Percentiles rank a stretch among this genome's conserved stretches.
phyloP scores from a whole-genome alignment of 1,140 invertebrate genomes.

The Psilanteris sp. region DNA sequence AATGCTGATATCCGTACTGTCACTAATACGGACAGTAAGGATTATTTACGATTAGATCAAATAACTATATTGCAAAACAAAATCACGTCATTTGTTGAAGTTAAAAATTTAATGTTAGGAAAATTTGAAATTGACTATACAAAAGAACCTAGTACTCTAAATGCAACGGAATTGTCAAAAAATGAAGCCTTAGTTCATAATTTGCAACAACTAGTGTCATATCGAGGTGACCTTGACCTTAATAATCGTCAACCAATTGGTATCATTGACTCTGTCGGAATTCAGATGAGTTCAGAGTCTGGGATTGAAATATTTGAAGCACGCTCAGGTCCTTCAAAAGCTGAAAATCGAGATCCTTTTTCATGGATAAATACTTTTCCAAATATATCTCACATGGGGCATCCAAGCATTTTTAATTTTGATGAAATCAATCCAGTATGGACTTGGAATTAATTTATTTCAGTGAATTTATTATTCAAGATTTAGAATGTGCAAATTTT shows the following conservation, averaged over 20 bases:
- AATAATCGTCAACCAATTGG: conserved; percentile 66
- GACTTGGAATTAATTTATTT: conserved; percentile 77
- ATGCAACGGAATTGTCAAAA: no score
- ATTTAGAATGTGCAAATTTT: conserved; percentile 4
- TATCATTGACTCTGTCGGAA: conserved; percentile 72
- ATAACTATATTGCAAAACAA: conserved; percentile 77
- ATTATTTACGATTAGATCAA: conserved; percentile 18
- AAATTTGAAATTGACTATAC: conserved; percentile 34
- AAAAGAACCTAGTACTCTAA: no score
- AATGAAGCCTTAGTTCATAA: conserved; percentile 2
- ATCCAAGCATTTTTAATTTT: conserved; percentile 89
- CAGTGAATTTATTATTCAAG: conserved; percentile 13
- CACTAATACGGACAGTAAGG: conserved; percentile 15
- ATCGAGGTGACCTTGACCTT: conserved; percentile 69
- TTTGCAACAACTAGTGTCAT: conserved; percentile 55
- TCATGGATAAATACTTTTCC: conserved; percentile 86
- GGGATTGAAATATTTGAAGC: conserved; percentile 69
- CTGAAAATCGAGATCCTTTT: conserved; percentile 80
- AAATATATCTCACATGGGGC: conserved; percentile 85
- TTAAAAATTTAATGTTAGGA: conserved; percentile 79
- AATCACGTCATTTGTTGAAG: conserved; percentile 78
- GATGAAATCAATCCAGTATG: conserved; percentile 80
- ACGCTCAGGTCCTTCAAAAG: conserved; percentile 68
- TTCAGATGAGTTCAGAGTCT: conserved; percentile 53
- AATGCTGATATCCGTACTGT: conserved; percentile 81